phyloP scores from a whole-genome alignment of 2,888 invertebrate species.

The Harpalus rufipes region DNA sequence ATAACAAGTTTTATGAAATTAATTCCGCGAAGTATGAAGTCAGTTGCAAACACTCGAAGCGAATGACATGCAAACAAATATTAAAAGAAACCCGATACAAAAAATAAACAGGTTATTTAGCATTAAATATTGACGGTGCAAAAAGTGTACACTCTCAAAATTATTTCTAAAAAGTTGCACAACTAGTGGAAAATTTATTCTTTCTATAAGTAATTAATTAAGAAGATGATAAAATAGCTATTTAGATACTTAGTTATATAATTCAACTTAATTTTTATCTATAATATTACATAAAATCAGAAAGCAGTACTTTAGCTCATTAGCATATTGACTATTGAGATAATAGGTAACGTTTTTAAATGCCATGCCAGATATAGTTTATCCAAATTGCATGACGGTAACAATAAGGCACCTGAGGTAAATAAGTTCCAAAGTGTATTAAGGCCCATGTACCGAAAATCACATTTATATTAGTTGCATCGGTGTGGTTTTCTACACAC shows the following conservation, averaged over 20 bases:
- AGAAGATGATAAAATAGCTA: neutral
- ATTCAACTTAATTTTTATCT: neutral
- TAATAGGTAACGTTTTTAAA: too few species aligned
- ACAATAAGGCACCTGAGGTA: too few species aligned
- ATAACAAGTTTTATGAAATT: too few species aligned
- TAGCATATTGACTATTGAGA: too few species aligned
- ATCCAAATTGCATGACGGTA: too few species aligned
- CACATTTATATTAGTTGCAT: too few species aligned
- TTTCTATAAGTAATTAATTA: neutral
- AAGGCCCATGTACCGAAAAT: too few species aligned
- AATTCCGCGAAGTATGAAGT: too few species aligned
- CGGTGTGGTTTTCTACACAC: too few species aligned
- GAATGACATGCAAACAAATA: neutral
- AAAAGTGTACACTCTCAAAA: neutral
- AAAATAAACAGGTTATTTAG: conserved; percentile 3
- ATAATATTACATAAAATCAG: neutral
- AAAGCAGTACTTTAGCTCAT: neutral
- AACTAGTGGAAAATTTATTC: neutral
- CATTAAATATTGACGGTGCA: neutral
- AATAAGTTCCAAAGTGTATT: too few species aligned
- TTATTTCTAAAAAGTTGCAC: neutral
- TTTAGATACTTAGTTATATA: neutral
- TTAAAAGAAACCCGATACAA: neutral
- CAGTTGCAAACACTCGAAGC: too few species aligned
- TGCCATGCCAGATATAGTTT: too few species aligned